These are phyloP conservation scores for Aphidius ervi DNA, from an alignment of 1,140 invertebrate genomes.

Conservation along the genomic window DNA sequence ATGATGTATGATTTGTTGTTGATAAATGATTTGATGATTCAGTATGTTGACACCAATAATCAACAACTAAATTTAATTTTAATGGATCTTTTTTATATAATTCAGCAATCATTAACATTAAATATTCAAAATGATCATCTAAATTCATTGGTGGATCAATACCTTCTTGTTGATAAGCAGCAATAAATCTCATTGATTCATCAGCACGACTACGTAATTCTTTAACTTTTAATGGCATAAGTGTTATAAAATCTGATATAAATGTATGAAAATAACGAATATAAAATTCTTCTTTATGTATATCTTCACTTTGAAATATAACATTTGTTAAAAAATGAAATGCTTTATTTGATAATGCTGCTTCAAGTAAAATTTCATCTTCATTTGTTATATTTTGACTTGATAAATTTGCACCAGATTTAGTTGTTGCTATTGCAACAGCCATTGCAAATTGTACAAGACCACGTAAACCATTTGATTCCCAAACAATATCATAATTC, in stretches of 20 bases:
- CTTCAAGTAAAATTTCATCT: conserved; percentile 63
- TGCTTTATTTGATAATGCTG: conserved; percentile 74
- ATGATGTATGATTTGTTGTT: conserved; percentile 36
- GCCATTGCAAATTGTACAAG: conserved; percentile 76
- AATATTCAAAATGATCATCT: conserved; percentile 77
- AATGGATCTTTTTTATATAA: conserved; percentile 75
- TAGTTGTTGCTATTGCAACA: conserved; percentile 74
- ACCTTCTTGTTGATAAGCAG: conserved; percentile 77
- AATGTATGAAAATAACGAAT: conserved; percentile 78
- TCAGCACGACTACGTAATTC: conserved; percentile 80
- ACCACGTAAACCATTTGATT: conserved; percentile 64
- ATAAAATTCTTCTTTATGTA: conserved; percentile 80
- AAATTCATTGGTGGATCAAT: conserved; percentile 72
- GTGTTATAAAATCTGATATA: conserved; percentile 87
- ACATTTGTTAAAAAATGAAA: conserved; percentile 74
- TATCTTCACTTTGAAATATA: conserved; percentile 65
- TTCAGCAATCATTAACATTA: conserved; percentile 73
- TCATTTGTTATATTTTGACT: conserved; percentile 43
- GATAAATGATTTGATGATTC: conserved; percentile 37
- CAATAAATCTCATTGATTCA: conserved; percentile 79
- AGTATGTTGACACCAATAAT: conserved; percentile 73
- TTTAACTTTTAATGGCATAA: conserved; percentile 88
- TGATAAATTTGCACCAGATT: conserved; percentile 54
- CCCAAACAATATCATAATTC: conserved; percentile 58
- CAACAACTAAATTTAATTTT: conserved; percentile 66